Conservation (phyloP, 2,888 invertebrate genomes). For the Eurois occulta region DNA sequence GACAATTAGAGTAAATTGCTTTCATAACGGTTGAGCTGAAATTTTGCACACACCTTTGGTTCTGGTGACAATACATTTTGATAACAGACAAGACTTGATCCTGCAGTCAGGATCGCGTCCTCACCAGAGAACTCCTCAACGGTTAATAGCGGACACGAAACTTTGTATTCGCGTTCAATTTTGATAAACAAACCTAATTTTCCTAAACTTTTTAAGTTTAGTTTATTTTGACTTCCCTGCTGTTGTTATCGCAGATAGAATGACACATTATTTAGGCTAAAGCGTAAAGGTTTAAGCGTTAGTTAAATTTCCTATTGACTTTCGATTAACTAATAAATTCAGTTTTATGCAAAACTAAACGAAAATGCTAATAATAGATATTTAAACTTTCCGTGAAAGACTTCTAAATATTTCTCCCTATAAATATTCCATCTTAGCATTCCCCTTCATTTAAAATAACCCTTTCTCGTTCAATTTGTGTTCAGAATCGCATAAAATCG, state of each 20-base stretch:
- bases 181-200: not conserved
- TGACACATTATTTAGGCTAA: not conserved
- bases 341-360: not conserved
- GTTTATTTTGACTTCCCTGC: not conserved
- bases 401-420: constrained; percentile 34
- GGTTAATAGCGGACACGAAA: no score
- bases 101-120: not conserved
- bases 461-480: constrained; percentile 61
- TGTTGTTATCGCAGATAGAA: not conserved
- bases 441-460: constrained; percentile 62
- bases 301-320: not conserved
- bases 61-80: not conserved
- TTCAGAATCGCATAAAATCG: constrained; percentile 66
- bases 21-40: not conserved
- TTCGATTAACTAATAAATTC: not conserved
- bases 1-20: not conserved
- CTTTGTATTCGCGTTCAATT: not conserved
- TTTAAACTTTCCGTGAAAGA: constrained; percentile 4
- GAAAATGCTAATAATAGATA: constrained; percentile 7
- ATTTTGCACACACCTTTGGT: not conserved
- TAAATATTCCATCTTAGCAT: constrained; percentile 43
- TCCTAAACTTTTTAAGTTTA: not conserved
- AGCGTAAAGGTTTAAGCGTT: not conserved
- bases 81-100: not conserved
- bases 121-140: not conserved